These are phyloP conservation scores for Gobiocypris rarus DNA, from an alignment of 2,113 vertebrate genomes.

Conservation along the genomic window DNA sequence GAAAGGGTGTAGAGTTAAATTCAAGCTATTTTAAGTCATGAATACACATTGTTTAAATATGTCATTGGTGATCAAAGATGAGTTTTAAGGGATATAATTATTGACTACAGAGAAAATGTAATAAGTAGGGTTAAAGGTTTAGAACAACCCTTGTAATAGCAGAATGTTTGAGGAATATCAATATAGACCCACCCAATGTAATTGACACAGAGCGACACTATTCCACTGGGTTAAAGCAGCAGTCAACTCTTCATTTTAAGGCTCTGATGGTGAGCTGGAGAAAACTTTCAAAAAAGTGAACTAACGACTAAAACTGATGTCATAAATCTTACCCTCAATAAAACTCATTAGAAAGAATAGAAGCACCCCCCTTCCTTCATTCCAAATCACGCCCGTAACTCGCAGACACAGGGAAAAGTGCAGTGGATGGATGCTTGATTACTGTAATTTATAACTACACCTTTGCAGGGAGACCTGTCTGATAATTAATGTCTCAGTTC, in stretches of 20 bases:
- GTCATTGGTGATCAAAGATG: too few relatives aligned
- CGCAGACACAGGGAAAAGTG: slow-evolving; percentile 43
- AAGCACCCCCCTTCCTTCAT: background rate
- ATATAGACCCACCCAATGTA: background rate
- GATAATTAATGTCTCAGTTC: slow-evolving; percentile 75
- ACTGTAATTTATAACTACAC: slow-evolving; percentile 66
- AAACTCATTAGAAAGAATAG: background rate
- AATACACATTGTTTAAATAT: too few relatives aligned
- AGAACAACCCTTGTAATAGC: background rate
- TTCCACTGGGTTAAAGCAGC: background rate
- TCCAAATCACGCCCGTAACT: background rate
- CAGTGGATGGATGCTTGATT: slow-evolving; percentile 68
- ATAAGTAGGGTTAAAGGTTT: background rate
- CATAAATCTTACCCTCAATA: slow-evolving; percentile 33
- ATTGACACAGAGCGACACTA: background rate
- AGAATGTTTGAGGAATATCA: slow-evolving; percentile 17
- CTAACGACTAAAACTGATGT: background rate
- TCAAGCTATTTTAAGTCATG: too few relatives aligned
- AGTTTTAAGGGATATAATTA: too few relatives aligned
- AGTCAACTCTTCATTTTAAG: background rate
- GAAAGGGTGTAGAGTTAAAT: too few relatives aligned
- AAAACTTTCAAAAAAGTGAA: background rate
- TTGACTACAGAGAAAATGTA: background rate
- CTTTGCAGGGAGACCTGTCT: slow-evolving; percentile 57
- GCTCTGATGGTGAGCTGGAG: background rate